Conservation (phyloP, 2,797 vertebrate genomes). For the Glossophaga mutica region DNA sequence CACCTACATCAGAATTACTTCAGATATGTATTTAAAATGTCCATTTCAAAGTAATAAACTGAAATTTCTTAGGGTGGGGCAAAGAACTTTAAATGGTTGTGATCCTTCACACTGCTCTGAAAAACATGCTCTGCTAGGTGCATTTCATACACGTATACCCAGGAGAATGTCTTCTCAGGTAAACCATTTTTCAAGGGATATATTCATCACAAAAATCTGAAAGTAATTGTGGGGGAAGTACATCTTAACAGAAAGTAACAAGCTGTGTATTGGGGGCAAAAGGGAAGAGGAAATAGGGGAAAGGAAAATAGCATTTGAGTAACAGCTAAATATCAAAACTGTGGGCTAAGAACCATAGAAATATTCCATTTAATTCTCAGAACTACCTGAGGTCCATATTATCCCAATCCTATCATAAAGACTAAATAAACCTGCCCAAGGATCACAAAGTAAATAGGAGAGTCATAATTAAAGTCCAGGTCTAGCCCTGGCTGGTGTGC, state of each 20-base stretch:
- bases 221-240: neutral
- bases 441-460: neutral
- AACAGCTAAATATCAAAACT: neutral
- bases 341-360: neutral
- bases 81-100: neutral
- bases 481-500: neutral
- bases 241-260: neutral
- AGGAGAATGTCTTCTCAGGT: neutral
- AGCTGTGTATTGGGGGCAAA: neutral
- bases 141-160: neutral
- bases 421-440: neutral
- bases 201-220: neutral
- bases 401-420: neutral
- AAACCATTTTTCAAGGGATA: neutral
- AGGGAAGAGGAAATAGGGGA: neutral
- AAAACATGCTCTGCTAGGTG: neutral
- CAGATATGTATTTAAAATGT: neutral
- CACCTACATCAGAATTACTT: neutral
- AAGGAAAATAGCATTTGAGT: neutral
- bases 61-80: neutral
- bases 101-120: neutral
- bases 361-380: neutral
- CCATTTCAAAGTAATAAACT: slow-evolving; percentile 22
- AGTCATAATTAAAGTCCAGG: neutral
- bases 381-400: neutral